Evolutionary conservation across 2,113 vertebrate genomes (phyloP).

Genomic region (Vulpes lagopus): DNA sequence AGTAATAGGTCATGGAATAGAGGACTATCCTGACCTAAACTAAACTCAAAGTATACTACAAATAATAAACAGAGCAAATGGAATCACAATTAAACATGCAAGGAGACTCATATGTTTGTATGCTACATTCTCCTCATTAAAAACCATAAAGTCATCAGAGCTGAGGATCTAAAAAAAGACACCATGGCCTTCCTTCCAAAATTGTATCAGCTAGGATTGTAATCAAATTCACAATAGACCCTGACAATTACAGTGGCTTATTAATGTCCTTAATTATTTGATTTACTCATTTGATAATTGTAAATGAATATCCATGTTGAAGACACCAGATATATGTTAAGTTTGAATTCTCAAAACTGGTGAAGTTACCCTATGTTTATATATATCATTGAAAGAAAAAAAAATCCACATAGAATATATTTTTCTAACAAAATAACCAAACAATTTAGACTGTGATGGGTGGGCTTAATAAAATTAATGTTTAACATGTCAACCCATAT

Average conservation of each 20-base stretch:
- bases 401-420: not conserved
- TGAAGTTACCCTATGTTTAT: not conserved
- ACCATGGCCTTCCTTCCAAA: not conserved
- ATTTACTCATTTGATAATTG: not conserved
- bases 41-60: not conserved
- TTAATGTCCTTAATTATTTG: not conserved
- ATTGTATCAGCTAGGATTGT: not conserved
- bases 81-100: not conserved
- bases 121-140: not conserved
- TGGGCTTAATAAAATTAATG: not conserved
- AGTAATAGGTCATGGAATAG: not conserved
- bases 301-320: not conserved
- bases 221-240: not conserved
- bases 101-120: not conserved
- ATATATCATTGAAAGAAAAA: not conserved
- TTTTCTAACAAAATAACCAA: not conserved
- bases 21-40: not conserved
- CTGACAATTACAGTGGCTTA: not conserved
- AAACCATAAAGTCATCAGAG: not conserved
- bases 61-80: not conserved
- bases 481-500: not conserved
- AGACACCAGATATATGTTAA: not conserved
- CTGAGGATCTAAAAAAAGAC: not conserved
- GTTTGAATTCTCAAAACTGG: not conserved
- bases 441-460: not conserved